phyloP scores from a whole-genome alignment of 2,113 vertebrate species.

The Ranitomeya variabilis region DNA sequence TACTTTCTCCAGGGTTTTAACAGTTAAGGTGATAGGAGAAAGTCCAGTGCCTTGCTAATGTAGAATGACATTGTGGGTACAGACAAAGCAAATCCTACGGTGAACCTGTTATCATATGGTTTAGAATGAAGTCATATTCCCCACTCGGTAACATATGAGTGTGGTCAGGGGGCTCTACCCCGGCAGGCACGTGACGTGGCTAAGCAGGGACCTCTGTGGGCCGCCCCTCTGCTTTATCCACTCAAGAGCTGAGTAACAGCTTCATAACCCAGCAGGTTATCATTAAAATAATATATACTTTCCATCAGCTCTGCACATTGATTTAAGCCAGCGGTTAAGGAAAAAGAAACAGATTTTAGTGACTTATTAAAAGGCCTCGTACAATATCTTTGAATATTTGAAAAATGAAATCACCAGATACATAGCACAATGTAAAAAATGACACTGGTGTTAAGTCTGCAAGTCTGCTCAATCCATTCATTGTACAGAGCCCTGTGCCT shows the following conservation, averaged over 20 bases:
- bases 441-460: constrained; percentile 48
- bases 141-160: constrained; percentile 23
- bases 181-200: constrained; percentile 16
- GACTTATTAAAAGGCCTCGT: constrained; percentile 52
- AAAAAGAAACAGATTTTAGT: constrained; percentile 58
- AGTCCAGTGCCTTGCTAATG: too few relatives aligned
- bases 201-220: constrained; percentile 41
- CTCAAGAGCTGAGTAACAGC: constrained; percentile 55
- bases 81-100: constrained; percentile 18
- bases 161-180: constrained; percentile 25
- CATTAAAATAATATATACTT: constrained; percentile 59
- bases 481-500: not conserved
- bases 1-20: not conserved
- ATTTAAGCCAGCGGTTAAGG: constrained; percentile 56
- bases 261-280: constrained; percentile 58
- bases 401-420: constrained; percentile 56
- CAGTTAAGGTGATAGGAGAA: not conserved
- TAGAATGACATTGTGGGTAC: not conserved
- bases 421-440: constrained; percentile 49
- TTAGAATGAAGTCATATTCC: constrained; percentile 30
- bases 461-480: constrained; percentile 45
- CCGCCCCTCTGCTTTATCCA: constrained; percentile 53
- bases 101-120: constrained; percentile 2
- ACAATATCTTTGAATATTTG: constrained; percentile 54
- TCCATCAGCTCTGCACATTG: constrained; percentile 56